Evolutionary conservation across 1,140 invertebrate species (phyloP).

Genomic region (Littorina saxatilis): DNA sequence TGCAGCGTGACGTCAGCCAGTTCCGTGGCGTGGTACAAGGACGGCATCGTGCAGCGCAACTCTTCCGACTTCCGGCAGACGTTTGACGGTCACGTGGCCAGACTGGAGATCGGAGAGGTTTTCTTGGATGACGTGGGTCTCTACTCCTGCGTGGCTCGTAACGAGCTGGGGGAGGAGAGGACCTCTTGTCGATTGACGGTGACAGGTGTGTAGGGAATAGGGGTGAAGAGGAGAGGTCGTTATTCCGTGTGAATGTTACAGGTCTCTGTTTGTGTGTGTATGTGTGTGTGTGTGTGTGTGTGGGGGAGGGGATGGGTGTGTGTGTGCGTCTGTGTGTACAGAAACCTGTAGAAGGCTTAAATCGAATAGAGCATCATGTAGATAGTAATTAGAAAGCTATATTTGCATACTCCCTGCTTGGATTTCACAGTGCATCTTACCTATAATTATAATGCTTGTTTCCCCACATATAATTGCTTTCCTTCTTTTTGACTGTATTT

Average conservation of each 20-base stretch:
- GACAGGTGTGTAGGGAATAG: conserved; percentile 50
- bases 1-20: conserved; percentile 54
- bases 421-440: no score
- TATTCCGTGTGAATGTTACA: not conserved
- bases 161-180: conserved; percentile 56
- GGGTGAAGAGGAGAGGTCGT: not conserved
- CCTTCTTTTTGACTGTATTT: no score
- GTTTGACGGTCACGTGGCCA: conserved; percentile 60
- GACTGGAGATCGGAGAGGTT: conserved; percentile 63
- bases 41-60: conserved; percentile 57
- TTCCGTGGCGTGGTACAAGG: conserved; percentile 64
- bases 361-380: no score
- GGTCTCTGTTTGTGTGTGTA: not conserved
- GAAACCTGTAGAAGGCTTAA: no score
- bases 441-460: no score
- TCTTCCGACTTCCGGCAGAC: conserved; percentile 66
- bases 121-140: conserved; percentile 64
- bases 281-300: not conserved
- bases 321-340: conserved; percentile 17
- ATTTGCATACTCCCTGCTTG: no score
- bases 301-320: not conserved
- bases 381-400: no score
- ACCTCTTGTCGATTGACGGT: conserved; percentile 56
- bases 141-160: conserved; percentile 63
- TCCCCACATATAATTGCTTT: no score